Evolutionary conservation across 2,888 invertebrate species (phyloP), one percentile per base, ranked within the genome.

Genomic region (Andrena fulva): DNA sequence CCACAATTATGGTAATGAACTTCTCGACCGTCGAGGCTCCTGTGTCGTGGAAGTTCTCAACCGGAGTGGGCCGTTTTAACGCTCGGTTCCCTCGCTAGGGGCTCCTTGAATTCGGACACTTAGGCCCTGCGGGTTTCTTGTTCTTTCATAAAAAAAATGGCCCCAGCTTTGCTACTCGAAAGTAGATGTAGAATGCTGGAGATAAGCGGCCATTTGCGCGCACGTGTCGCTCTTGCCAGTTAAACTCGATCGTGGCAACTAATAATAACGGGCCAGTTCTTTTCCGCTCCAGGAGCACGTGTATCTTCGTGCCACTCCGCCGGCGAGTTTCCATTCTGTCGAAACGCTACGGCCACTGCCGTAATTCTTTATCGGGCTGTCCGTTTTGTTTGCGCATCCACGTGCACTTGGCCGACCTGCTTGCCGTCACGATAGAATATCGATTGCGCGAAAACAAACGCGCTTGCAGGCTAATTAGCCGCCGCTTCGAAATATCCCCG

Each of bases 1-100:
- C n/a, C 31, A 12, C 50, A 70, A 48, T 70, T 48, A 70, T 70
- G 70, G 12, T 60, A 60, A 60, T 70, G 42, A 48, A 6, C n/a
- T 16, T 8, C n/a, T 42, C 10, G n/a, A 7, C 27, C 31, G 42
- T 24, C 56, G n/a, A 16, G 48, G 2, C 64, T 42, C 27, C 16
- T n/a, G 10, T 27, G 24, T 4, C 24, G 27, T 3, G 42, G 42
- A 24, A 16, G 24, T 27, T 42, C 24, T 16, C 12, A 2, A 12
- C 12, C 12, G 7, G 10, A 5, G 0, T 16, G 24, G 42, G 5
- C 8, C 2, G 24, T 42, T 16, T 33, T 31, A 33, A 68, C 24
- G 16, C 16, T 33, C 24, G 6, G 24, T 33, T n/a, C n/a, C n/a
- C 42, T 20, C 0, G 12, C 4, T 12, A 2, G 27, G 24, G 10